These are phyloP conservation scores for Plebejus argus DNA, from an alignment of 2,888 invertebrate genomes.

Conservation along the genomic window DNA sequence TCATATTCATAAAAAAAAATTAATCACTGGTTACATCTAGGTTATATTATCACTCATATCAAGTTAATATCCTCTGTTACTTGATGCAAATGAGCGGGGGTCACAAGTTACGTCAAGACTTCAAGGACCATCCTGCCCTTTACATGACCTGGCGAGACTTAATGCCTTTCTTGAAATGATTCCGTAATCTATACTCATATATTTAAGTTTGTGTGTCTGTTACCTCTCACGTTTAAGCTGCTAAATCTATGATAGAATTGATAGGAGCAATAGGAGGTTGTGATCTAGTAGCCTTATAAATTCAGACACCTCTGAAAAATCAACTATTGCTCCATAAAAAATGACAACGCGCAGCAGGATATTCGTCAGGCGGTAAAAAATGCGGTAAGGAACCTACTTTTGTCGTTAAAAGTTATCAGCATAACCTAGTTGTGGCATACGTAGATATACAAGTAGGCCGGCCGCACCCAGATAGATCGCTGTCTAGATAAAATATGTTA, in stretches of 20 bases:
- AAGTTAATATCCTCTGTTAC: not conserved
- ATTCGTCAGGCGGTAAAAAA: not conserved
- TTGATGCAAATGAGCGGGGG: not conserved
- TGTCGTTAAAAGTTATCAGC: slow-evolving; percentile 19
- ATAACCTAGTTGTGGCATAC: not conserved
- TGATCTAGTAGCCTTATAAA: too few relatives aligned
- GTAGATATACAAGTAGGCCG: slow-evolving; percentile 45
- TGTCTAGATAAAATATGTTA: slow-evolving; percentile 37
- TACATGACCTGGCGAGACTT: not conserved
- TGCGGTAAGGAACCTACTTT: not conserved
- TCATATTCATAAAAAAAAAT: not conserved
- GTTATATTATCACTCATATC: not conserved
- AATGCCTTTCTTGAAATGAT: too few relatives aligned
- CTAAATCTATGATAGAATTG: too few relatives aligned
- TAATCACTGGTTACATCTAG: not conserved
- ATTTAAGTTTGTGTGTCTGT: too few relatives aligned
- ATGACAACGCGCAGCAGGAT: too few relatives aligned
- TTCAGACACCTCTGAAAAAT: too few relatives aligned
- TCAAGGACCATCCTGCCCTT: not conserved
- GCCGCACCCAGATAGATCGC: slow-evolving; percentile 44
- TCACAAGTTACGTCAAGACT: not conserved
- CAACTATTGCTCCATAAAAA: too few relatives aligned
- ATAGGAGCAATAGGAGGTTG: too few relatives aligned
- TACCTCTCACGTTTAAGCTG: too few relatives aligned
- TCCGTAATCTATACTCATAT: too few relatives aligned